Base-by-base conservation (phyloP, 2,797 vertebrate species). In the Paedocypris micromegethes region DNA sequence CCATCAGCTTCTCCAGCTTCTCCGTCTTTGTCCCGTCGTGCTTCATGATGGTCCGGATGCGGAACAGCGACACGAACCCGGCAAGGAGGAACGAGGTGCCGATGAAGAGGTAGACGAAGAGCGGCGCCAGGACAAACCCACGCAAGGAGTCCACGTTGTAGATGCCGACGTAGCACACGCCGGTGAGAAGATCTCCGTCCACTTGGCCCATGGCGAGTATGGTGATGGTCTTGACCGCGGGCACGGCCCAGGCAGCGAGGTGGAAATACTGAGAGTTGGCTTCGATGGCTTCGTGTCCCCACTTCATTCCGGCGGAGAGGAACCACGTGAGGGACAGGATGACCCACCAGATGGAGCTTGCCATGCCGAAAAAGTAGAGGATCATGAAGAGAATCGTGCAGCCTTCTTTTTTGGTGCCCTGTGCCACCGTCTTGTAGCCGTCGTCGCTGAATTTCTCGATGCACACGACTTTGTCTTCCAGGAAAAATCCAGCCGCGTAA, bases 341-440 rank as follows among this genome's bases (percentile, higher is more conserved):
- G 71, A 94, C 92, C 92, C 92, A 94, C 92, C 92, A 94, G 81
- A 94, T 93, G 72, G 92, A 93, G 78, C 92, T 93, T 77, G 92
- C 92, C 92, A 94, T 94, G 68, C 92, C 89, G 0, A 93, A 94
- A 71, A 94, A 91, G 87, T 98, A 91, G 38, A 98, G 86, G 53
- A 98, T 92, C 96, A 99, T 99, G 85, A 99, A 99, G 63, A 99
- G 93, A 73, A 98, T 97, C 69, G 96, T 98, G 86, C 96, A 99
- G 56, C 95, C 96, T 78, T 98, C 96, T 80, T 98, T 98, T 79
- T 98, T 98, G 56, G 96, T 98, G 64, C 96, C 96, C 81, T 98
- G 96, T 44, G 94, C 94, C 82, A 98, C 94, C 0, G 95, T 98
- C 77, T 92, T 90, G 84, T 93, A 98, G 64, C 91, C 92, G 0